phyloP scores from a whole-genome alignment of 2,888 invertebrate genomes.

The Stenotaenia linearis region DNA sequence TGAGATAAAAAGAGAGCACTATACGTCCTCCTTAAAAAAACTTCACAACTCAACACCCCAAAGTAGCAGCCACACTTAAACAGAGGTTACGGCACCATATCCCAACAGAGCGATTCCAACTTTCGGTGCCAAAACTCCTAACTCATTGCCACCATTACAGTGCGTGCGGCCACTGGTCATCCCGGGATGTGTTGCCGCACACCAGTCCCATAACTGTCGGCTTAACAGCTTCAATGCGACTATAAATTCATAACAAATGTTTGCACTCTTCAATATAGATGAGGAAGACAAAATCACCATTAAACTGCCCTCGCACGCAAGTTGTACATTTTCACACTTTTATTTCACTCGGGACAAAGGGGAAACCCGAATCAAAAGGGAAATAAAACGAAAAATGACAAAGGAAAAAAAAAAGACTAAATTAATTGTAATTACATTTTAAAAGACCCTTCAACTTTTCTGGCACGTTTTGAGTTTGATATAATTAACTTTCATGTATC shows the following conservation, averaged over 20 bases:
- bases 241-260: not conserved
- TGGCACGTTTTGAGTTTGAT: not conserved
- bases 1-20: too few relatives aligned
- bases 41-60: not conserved
- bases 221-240: slow-evolving; percentile 8
- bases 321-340: slow-evolving; percentile 12
- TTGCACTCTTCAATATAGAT: slow-evolving; percentile 18
- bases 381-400: not conserved
- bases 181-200: not conserved
- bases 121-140: slow-evolving; percentile 8
- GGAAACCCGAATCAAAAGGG: not conserved
- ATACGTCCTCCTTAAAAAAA: not conserved
- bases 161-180: slow-evolving; percentile 12
- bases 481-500: not conserved
- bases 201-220: not conserved
- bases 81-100: not conserved
- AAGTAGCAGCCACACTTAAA: not conserved
- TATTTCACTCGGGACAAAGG: not conserved
- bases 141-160: not conserved
- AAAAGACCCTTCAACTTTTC: slow-evolving; percentile 3
- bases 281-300: slow-evolving; percentile 7
- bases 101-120: not conserved
- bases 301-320: slow-evolving; percentile 2
- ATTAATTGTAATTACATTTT: not conserved
- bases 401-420: not conserved